phyloP scores from a whole-genome alignment of 2,888 invertebrate genomes.

The Slavum lentiscoides region DNA sequence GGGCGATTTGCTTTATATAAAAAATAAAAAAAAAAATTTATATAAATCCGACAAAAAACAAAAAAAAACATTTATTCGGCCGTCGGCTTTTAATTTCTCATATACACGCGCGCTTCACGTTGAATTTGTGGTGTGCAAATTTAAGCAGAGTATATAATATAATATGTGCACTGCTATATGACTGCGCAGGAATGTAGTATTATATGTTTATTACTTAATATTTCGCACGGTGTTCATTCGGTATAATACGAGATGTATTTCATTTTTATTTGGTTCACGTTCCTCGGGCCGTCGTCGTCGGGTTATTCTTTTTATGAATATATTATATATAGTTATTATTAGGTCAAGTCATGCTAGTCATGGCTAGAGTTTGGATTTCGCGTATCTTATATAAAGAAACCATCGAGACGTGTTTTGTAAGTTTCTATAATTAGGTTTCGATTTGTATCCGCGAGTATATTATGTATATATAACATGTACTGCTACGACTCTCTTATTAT shows the following conservation, averaged over 20 bases:
- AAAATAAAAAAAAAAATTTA: too few relatives aligned
- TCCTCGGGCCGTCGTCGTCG: not conserved
- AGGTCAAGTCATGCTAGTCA: not conserved
- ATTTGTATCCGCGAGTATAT: not conserved
- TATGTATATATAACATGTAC: too few relatives aligned
- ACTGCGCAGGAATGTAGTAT: not conserved
- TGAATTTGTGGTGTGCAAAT: too few relatives aligned
- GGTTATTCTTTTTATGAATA: conserved; percentile 33
- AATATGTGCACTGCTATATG: too few relatives aligned
- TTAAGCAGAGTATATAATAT: too few relatives aligned
- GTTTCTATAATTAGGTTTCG: conserved; percentile 23
- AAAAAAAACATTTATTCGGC: too few relatives aligned
- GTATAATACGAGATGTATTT: not conserved
- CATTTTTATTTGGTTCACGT: conserved; percentile 27
- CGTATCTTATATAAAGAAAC: not conserved
- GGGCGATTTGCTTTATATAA: too few relatives aligned
- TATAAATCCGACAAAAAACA: too few relatives aligned
- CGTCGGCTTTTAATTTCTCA: too few relatives aligned
- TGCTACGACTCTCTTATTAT: too few relatives aligned
- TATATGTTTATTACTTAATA: conserved; percentile 16
- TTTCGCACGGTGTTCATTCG: not conserved
- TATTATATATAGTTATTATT: not conserved
- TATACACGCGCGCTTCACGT: too few relatives aligned
- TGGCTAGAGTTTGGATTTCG: not conserved
- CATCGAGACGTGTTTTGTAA: not conserved